A percentile compares a stretch with the other conserved stretches of the same genome.
Conservation (phyloP, 2,797 vertebrate genomes). For the Sus cebifrons region DNA sequence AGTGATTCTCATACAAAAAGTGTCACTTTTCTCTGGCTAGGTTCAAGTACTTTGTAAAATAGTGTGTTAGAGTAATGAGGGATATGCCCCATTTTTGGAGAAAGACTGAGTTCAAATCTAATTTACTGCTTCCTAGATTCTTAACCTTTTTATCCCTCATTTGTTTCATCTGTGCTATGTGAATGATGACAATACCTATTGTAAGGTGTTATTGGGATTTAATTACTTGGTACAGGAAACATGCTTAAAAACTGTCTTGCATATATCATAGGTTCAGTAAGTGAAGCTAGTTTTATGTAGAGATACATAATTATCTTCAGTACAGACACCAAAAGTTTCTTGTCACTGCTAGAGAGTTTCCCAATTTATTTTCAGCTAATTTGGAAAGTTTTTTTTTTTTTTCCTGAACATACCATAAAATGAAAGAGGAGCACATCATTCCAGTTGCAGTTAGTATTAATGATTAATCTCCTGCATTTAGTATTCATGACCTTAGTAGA, state of each 20-base stretch:
- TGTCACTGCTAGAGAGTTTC: not conserved
- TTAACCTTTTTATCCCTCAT: not conserved
- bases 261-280: not conserved
- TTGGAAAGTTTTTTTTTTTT: not conserved
- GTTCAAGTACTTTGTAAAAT: not conserved
- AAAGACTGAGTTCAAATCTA: conserved; percentile 5
- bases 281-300: conserved; percentile 6
- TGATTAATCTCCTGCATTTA: conserved; percentile 14
- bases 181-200: not conserved
- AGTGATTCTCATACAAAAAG: not conserved
- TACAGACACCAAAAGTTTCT: not conserved
- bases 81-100: not conserved
- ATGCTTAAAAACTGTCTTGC: not conserved
- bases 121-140: not conserved
- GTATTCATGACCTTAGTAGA: conserved; percentile 22
- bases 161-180: not conserved
- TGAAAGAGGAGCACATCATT: not conserved
- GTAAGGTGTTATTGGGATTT: not conserved
- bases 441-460: not conserved
- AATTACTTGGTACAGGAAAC: not conserved
- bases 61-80: not conserved
- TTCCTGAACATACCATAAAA: not conserved
- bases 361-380: conserved; percentile 45
- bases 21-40: not conserved
- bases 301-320: conserved; percentile 31